Conservation (phyloP, 1,140 invertebrate species). For the Leptopilina clavipes region DNA sequence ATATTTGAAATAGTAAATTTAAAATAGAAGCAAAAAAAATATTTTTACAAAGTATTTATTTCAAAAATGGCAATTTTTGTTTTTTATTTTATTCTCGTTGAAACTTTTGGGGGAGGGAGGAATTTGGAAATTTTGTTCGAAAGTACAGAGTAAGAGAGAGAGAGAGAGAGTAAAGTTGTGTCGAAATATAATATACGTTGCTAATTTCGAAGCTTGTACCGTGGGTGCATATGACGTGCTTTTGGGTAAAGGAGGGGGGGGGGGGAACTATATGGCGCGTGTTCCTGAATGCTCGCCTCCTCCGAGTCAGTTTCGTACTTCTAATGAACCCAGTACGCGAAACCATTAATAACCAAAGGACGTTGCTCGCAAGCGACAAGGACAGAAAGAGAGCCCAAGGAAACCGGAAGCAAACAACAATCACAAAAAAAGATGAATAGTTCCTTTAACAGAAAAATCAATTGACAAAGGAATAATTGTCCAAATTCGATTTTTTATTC, state of each 20-base stretch:
- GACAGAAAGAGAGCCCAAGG: slow-evolving; percentile 39
- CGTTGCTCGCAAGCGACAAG: slow-evolving; percentile 43
- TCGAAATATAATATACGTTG: slow-evolving; percentile 64
- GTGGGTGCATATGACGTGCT: slow-evolving; percentile 47
- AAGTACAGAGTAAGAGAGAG: no score
- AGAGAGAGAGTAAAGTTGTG: no score
- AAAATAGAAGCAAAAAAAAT: no score
- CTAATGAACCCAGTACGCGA: slow-evolving; percentile 69
- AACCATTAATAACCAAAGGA: slow-evolving; percentile 71
- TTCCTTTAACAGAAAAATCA: not conserved
- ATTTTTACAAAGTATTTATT: no score
- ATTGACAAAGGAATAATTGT: no score
- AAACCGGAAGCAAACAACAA: slow-evolving; percentile 41
- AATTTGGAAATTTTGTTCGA: no score
- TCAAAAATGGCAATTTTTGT: no score
- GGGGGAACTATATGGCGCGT: slow-evolving; percentile 42
- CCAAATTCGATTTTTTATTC: no score
- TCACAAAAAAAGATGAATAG: not conserved
- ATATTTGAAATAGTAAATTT: no score
- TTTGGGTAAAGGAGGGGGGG: slow-evolving; percentile 46
- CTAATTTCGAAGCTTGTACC: slow-evolving; percentile 58
- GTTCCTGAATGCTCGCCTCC: slow-evolving; percentile 58
- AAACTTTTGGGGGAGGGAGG: no score
- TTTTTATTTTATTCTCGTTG: no score
- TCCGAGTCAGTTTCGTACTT: slow-evolving; percentile 67